Evolutionary conservation across 23 tunicate genomes (phyloP).

Genomic region (Trididemnum miniatum): DNA sequence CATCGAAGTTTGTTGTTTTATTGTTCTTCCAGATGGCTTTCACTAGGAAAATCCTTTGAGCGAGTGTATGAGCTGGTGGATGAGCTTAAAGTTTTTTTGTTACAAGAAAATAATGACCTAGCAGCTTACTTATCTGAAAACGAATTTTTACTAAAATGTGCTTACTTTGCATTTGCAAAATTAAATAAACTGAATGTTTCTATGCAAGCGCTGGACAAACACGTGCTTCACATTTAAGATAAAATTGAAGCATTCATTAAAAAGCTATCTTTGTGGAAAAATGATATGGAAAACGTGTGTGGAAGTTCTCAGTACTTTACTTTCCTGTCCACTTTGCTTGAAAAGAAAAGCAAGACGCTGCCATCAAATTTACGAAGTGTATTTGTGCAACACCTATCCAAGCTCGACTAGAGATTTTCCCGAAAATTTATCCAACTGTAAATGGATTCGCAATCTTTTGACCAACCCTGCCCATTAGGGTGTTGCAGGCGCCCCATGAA

Average conservation of each 20-base stretch:
- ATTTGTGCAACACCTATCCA: slow-evolving; percentile 19
- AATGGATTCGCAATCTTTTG: slow-evolving; percentile 31
- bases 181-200: slow-evolving; percentile 39
- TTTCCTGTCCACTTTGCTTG: slow-evolving; percentile 36
- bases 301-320: slow-evolving; percentile 42
- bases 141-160: slow-evolving; percentile 36
- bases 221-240: slow-evolving; percentile 41
- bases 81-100: slow-evolving; percentile 28
- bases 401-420: slow-evolving; percentile 29
- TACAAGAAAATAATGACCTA: slow-evolving; percentile 13
- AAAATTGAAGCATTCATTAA: slow-evolving; percentile 36
- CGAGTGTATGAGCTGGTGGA: slow-evolving; percentile 40
- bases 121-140: slow-evolving; percentile 21
- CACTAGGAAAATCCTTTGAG: slow-evolving; percentile 45
- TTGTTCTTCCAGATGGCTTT: slow-evolving; percentile 47
- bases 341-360: slow-evolving; percentile 38
- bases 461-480: slow-evolving; percentile 28
- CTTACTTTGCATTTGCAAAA: slow-evolving; percentile 32
- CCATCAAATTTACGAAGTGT: slow-evolving; percentile 32
- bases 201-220: slow-evolving; percentile 32
- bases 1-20: slow-evolving; percentile 39
- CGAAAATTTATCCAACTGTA: slow-evolving; percentile 23
- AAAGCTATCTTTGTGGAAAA: slow-evolving; percentile 36
- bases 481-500: no score
- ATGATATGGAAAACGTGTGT: slow-evolving; percentile 32